Evolutionary conservation across 2,888 invertebrate species (phyloP).

Genomic region (Muscina levida): DNA sequence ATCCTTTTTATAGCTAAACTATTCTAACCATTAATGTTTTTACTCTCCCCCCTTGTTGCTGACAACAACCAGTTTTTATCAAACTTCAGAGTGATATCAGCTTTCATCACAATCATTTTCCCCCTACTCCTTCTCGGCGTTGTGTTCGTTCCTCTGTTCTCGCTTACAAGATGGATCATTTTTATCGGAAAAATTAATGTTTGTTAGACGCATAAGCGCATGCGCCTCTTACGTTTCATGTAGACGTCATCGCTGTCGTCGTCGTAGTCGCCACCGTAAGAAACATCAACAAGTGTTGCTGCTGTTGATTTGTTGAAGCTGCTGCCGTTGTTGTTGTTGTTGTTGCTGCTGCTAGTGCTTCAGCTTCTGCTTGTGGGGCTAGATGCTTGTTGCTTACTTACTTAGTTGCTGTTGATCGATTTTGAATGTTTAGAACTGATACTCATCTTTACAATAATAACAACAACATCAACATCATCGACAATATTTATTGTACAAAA

Average conservation of each 20-base stretch:
- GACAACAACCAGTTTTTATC: no score
- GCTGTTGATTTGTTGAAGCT: background rate
- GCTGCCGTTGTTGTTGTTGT: background rate
- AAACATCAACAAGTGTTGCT: background rate
- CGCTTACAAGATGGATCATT: no score
- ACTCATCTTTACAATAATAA: constrained; percentile 25
- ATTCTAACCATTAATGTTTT: no score
- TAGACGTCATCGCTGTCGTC: background rate
- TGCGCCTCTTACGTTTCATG: constrained; percentile 5
- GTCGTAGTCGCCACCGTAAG: constrained; percentile 15
- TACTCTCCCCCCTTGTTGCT: no score
- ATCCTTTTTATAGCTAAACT: no score
- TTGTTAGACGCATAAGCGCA: background rate
- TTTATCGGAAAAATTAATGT: background rate
- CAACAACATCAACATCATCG: constrained; percentile 11
- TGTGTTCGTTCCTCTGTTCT: no score
- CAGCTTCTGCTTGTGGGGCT: background rate
- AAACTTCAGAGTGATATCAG: no score
- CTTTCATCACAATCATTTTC: no score
- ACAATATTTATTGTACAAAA: constrained; percentile 26
- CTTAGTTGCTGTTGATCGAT: constrained; percentile 14
- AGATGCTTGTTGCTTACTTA: background rate
- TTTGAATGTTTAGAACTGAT: constrained; percentile 14
- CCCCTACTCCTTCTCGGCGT: no score
- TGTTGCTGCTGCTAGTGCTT: background rate